A percentile compares a stretch with the other conserved stretches of the same genome.
Conservation (phyloP, 35 echinoderm and acorn worm species). For the Stichopus chloronotus region DNA sequence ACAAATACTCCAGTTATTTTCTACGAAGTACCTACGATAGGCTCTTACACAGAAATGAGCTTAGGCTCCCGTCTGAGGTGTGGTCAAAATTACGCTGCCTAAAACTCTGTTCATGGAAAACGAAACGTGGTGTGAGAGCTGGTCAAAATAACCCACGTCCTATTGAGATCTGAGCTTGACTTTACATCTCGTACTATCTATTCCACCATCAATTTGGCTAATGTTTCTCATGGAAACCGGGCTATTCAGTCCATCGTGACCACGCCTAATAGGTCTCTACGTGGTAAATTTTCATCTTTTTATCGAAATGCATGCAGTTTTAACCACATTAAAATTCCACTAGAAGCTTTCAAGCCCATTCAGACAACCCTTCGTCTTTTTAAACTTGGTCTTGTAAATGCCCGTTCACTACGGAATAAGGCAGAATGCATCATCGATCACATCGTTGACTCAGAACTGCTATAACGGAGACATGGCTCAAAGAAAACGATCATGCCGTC, state of each 20-base stretch:
- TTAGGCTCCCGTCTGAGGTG: constrained; percentile 8
- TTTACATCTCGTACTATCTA: neutral
- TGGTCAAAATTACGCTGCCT: neutral
- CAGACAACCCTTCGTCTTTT: neutral
- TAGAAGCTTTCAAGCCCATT: neutral
- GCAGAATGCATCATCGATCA: neutral
- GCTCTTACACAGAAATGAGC: constrained; percentile 16
- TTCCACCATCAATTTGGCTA: constrained; percentile 2
- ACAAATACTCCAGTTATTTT: neutral
- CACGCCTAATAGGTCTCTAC: neutral
- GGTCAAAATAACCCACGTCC: neutral
- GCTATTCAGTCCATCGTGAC: neutral
- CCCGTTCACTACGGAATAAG: neutral
- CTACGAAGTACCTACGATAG: neutral
- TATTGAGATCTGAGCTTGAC: neutral
- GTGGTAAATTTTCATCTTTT: neutral
- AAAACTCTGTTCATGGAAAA: constrained; percentile 6
- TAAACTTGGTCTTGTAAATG: constrained; percentile 17
- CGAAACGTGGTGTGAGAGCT: constrained; percentile 29
- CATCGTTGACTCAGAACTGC: neutral
- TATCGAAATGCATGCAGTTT: neutral
- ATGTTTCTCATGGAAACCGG: neutral
- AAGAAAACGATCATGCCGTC: neutral
- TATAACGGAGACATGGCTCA: constrained; percentile 25
- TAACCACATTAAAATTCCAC: neutral